Evolutionary conservation across 2,797 vertebrate species (phyloP), one percentile per base, ranked within the genome.

Genomic region (Poecile montanus): DNA sequence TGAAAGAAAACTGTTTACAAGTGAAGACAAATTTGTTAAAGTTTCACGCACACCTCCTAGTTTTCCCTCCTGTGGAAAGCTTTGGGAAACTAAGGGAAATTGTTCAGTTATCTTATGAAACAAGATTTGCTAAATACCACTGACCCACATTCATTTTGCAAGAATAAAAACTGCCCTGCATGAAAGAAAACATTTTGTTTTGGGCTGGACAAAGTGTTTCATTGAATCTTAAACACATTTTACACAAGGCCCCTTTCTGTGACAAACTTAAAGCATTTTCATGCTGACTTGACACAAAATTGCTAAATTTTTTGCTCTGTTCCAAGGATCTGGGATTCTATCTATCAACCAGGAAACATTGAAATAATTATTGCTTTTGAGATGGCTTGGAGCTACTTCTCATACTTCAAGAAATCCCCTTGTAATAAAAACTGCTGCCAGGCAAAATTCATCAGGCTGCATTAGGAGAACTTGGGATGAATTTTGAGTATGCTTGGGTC

Each of bases 371-470:
- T 67, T 74, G 44, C 17, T 93, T 88, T 57, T 84, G 82, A 85
- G 58, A 88, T 88, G 73, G 29, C 66, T 94, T 88, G 76, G 76
- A 95, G 90, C 77, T 88, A 36, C 58, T 78, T 86, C 74, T 81
- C 87, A 81, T 91, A 88, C 66, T 94, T 84, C 17, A 62, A 93
- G 94, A 95, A 96, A 93, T 94, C 66, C 70, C 58, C 83, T 88
- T 87, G 60, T 90, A 96, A 91, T 93, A 90, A 94, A 96, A 94
- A 57, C 79, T 86, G 63, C 89, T 95, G 71, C 80, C 71, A 96
- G 89, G 92, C 91, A 94, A 93, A 90, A 96, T 76, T 96, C 85
- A 94, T 93, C 94, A 90, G 50, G 85, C 91, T 54, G 67, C 5
- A 23, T 86, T 57, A 92, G 66, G 56, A 93, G 85, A 92, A 88